Base-by-base conservation (phyloP, 2,113 vertebrate species). In the Pelvicachromis taeniatus region DNA sequence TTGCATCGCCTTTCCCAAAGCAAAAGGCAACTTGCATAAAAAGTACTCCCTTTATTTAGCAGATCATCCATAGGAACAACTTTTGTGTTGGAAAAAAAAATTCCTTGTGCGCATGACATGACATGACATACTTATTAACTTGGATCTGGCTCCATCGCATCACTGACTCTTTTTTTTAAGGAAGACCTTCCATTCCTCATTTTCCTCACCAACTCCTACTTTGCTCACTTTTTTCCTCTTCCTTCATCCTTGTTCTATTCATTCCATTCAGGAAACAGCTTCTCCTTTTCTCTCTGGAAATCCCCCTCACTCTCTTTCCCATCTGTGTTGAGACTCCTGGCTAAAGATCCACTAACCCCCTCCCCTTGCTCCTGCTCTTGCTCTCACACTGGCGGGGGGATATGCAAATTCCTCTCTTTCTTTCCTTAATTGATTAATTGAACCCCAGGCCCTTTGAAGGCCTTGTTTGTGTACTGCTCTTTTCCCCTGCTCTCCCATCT, bases 381-480 rank as follows among this genome's bases (percentile, higher is more conserved):
- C 59, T 82, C 89, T 86, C 93, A 92, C 90, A 92, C 88, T 88
- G 81, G 86, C 56, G 4, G 89, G 86, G 91, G 93, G 89, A 91
- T 94, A 95, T 94, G 94, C 94, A 96, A 95, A 96, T 96, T 95
- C 95, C 92, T 94, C 77, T 85, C 92, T 96, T 95, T 95, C 94
- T 95, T 90, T 89, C 86, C 88, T 93, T 96, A 95, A 96, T 96
- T 96, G 94, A 96, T 96, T 96, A 96, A 96, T 96, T 96, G 95
- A 95, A 94, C 88, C 93, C 88, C 90, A 84, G 93, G 87, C 78
- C 82, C 83, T 94, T 96, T 95, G 90, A 95, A 94, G 93, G 93
- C 92, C 87, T 94, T 91, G 91, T 93, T 93, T 96, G 92, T 95
- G 82, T 56, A 53, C 89, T 88, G 88, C 82, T 89, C 88, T 87